Base-by-base conservation (phyloP, 2,888 invertebrate genomes). In the Hofmannophila pseudospretella region DNA sequence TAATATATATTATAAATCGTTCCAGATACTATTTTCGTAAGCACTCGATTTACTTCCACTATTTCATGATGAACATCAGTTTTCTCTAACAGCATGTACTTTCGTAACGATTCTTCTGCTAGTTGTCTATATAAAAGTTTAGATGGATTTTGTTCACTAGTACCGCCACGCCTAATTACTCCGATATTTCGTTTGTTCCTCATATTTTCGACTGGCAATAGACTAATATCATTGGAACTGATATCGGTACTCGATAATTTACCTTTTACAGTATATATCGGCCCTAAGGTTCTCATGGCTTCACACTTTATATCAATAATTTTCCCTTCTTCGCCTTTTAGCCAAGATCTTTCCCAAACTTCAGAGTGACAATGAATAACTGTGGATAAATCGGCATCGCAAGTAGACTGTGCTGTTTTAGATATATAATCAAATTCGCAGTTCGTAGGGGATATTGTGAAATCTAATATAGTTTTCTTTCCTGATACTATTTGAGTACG, bases 1-100 rank as follows among this genome's bases (percentile, higher is more conserved):
- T 58, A 77, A 38, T 69, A 61, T 27, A 77, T 69, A 19, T 51
- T 42, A 37, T 67, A 71, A 20, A 54, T 54, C 1, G 39, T 51
- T 22, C 77, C 76, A n/a, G 65, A 48, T 1, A 67, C 65, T 1
- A 67, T 39, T 54, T 66, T 46, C n/a, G 45, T 51, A 2, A 34
- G 39, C 1, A 69, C 77, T 34, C 45, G 54, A 34, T 54, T 60
- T 1, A 77, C 62, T 41, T 67, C 49, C 3, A 63, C 41, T 20
- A 77, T 54, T 33, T 51, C 44, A 40, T 67, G 58, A 11, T 36
- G 40, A 13, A 42, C 34, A 25, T 44, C 39, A 29, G 22, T 49
- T 22, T 57, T 54, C 10, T 54, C 36, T 11, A 39, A 34, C 7
- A 41, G 42, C 41, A 52, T 40, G 42, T 67, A 70, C 32, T 64